These are phyloP conservation scores for Odontophorus gujanensis DNA, from an alignment of 2,113 vertebrate species.

Conservation along the genomic window DNA sequence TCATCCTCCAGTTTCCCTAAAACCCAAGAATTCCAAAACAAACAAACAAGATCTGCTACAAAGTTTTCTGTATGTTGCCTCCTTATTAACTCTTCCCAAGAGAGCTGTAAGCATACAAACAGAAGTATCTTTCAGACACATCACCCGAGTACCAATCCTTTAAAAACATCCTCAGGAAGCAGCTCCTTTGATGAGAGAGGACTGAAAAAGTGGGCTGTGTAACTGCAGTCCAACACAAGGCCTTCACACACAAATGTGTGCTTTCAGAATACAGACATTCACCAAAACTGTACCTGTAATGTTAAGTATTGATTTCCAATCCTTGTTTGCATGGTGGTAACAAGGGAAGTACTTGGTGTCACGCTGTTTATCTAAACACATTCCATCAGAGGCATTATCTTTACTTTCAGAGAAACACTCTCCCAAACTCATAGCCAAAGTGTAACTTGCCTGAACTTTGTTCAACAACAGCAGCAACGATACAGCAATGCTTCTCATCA, in stretches of 20 bases:
- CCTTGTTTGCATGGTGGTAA: not conserved
- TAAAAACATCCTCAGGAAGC: not conserved
- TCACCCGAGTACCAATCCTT: not conserved
- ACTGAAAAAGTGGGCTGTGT: not conserved
- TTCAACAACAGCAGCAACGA: slow-evolving; percentile 34
- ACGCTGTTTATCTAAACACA: not conserved
- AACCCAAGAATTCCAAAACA: not conserved
- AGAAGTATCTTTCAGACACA: not conserved
- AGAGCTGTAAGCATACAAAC: slow-evolving; percentile 11
- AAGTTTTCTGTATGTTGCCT: not conserved
- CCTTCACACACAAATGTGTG: not conserved
- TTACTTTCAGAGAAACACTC: not conserved
- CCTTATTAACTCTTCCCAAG: not conserved
- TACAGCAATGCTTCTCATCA: not conserved
- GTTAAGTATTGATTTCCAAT: not conserved
- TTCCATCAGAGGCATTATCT: not conserved
- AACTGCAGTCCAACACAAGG: accelerated
- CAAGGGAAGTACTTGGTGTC: not conserved
- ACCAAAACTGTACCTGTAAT: not conserved
- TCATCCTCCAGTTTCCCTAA: not conserved
- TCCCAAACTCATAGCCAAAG: not conserved
- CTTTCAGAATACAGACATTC: not conserved
- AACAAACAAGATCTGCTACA: not conserved
- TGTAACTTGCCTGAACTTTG: slow-evolving; percentile 15
- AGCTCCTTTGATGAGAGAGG: not conserved